phyloP scores from a whole-genome alignment of 2,888 invertebrate species.

The Liposcelis brunnea region DNA sequence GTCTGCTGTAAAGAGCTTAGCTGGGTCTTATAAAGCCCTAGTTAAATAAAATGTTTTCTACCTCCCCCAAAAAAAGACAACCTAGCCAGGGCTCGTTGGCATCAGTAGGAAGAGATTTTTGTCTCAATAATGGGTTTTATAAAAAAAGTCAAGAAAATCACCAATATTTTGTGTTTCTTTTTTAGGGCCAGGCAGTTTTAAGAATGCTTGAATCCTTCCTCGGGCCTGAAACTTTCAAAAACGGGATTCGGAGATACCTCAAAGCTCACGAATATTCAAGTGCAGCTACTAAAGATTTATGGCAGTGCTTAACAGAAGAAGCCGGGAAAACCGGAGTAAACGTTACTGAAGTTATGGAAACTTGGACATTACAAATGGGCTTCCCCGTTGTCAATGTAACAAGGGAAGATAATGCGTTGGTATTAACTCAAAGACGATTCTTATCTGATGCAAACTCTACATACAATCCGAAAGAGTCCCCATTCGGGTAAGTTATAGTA shows the following conservation, averaged over 20 bases:
- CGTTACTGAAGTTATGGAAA: constrained; percentile 48
- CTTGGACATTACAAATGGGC: constrained; percentile 82
- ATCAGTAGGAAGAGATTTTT: too few species aligned
- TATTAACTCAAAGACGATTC: constrained; percentile 57
- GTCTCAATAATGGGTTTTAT: too few species aligned
- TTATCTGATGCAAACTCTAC: constrained; percentile 44
- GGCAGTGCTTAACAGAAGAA: constrained; percentile 39
- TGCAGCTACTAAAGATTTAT: constrained; percentile 64
- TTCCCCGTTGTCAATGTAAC: constrained; percentile 55
- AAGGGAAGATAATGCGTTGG: constrained; percentile 26
- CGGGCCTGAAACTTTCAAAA: constrained; percentile 49
- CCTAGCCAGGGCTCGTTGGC: too few species aligned
- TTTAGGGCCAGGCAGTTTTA: constrained; percentile 66
- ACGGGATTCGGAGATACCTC: constrained; percentile 57
- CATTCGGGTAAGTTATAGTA: constrained; percentile 25
- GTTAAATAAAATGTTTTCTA: too few species aligned
- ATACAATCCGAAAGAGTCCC: constrained; percentile 28
- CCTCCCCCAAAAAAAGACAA: too few species aligned
- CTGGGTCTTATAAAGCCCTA: too few species aligned
- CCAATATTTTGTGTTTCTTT: constrained; percentile 13
- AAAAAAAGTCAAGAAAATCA: constrained; percentile 1
- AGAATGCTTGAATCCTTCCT: constrained; percentile 77
- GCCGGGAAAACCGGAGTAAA: constrained; percentile 24
- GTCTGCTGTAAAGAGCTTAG: too few species aligned
- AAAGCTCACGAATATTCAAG: constrained; percentile 48